These are phyloP conservation scores for Lordiphosa andalusiaca DNA, from an alignment of 2,888 invertebrate species.

Conservation along the genomic window DNA sequence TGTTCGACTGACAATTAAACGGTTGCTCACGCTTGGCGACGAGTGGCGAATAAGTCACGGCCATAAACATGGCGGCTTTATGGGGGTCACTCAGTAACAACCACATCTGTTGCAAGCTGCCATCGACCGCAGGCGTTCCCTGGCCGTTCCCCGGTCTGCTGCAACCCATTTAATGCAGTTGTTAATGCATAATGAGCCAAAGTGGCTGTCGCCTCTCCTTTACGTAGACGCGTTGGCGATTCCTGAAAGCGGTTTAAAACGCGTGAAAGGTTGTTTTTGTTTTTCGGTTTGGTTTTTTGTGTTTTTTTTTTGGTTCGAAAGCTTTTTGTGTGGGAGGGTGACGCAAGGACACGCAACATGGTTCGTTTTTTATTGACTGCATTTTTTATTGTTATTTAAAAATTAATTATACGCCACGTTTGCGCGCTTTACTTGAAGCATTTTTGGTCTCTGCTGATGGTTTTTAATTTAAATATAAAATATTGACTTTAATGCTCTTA, in stretches of 20 bases:
- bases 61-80: conserved; percentile 9
- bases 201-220: conserved; percentile 7
- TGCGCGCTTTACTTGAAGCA: conserved; percentile 30
- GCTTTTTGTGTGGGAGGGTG: too few relatives aligned
- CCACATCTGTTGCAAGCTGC: conserved; percentile 20
- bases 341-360: background rate
- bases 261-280: conserved; percentile 8
- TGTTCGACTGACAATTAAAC: conserved; percentile 16
- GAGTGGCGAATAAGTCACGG: conserved; percentile 19
- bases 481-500: conserved; percentile 32
- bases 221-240: conserved; percentile 16
- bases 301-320: conserved; percentile 11
- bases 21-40: conserved; percentile 1
- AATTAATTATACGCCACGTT: conserved; percentile 66
- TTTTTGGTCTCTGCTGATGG: conserved; percentile 8
- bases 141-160: background rate
- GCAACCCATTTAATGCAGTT: conserved; percentile 41
- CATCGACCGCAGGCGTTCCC: conserved; percentile 16
- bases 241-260: conserved; percentile 40
- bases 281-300: conserved; percentile 16
- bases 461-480: conserved; percentile 46
- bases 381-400: conserved; percentile 69
- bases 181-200: conserved; percentile 42
- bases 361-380: conserved; percentile 46
- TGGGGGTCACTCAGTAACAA: conserved; percentile 1